Base-by-base conservation (phyloP, 2,113 vertebrate genomes). In the Hymenochirus boettgeri region DNA sequence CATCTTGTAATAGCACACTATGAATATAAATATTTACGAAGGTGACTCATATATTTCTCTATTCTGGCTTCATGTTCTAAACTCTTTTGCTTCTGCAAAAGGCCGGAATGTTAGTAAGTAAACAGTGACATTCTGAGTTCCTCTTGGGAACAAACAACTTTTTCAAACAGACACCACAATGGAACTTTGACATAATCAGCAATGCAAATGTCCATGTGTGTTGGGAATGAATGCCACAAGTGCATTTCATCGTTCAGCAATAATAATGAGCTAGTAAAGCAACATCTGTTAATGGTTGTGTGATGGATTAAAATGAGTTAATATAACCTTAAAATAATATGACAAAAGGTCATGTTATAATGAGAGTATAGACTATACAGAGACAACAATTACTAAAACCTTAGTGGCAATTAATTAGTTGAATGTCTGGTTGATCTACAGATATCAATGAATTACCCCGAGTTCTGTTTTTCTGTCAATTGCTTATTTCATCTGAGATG, bases 201-300 rank as follows among this genome's bases (percentile, higher is more conserved):
- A 51, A 51, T 52, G 27, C 46, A 59, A 52, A 42, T 51, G 27
- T 6, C 55, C 29, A 21, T 58, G 63, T 37, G 63, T 12, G 25
- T 51, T 58, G 23, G 45, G 33, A 46, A 57, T 57, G 29, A 48
- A 57, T 51, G 48, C 55, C 24, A 23, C 37, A 55, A 51, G 46
- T 66, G 63, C 2, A 8, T 22, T 37, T 55, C 19, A 37, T 51
- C 29, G 23, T 39, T 57, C 26, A 37, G 22, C 4, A 17, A 23
- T 66, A 66, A 66, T 58, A 58, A 66, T 22, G 22, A 58, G 57
- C 57, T 50, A 50, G 46, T 51, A 50, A 35, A 51, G 5, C 31
- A 18, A 54, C 63, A 66, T 66, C 63, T 66, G 63, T 58, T 66
- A 27, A 5, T 51, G 42, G 21, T 18, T 39, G 63, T 27, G 39